These are phyloP conservation scores for Drosophila affinis DNA, from an alignment of 2,888 invertebrate species.

Conservation along the genomic window DNA sequence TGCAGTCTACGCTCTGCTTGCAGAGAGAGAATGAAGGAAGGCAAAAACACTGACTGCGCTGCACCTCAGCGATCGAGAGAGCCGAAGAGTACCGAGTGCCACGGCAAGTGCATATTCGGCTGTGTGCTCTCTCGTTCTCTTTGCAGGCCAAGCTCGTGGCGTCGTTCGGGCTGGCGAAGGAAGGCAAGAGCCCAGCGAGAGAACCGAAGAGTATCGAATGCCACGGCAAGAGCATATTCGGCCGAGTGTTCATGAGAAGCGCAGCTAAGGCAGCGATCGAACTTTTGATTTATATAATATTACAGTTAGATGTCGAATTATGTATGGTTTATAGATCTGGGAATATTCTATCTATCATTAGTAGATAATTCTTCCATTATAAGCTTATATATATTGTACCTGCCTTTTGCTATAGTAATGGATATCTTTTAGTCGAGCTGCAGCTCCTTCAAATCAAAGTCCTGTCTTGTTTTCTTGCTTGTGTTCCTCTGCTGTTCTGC, in stretches of 20 bases:
- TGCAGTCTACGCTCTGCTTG: not conserved
- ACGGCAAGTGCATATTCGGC: not conserved
- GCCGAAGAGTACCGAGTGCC: not conserved
- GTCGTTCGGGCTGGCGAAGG: too few relatives aligned
- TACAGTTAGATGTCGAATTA: not conserved
- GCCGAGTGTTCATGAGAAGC: not conserved
- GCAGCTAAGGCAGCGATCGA: not conserved
- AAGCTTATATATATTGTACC: not conserved
- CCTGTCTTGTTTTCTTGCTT: not conserved
- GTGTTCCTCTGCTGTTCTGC: conserved; percentile 9
- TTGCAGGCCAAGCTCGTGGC: too few relatives aligned
- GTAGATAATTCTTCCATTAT: not conserved
- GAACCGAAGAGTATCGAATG: not conserved
- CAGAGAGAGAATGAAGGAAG: not conserved
- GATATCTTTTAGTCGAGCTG: not conserved
- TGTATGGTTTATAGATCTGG: not conserved
- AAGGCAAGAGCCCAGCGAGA: not conserved
- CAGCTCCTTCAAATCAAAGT: not conserved
- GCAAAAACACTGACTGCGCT: not conserved
- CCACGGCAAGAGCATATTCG: not conserved
- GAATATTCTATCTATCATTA: not conserved
- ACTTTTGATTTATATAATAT: not conserved
- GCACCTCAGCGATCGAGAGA: not conserved
- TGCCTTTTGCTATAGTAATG: not conserved
- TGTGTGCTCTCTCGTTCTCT: not conserved